phyloP scores from a whole-genome alignment of 2,113 vertebrate species.

The Cephalopholis sonnerati region DNA sequence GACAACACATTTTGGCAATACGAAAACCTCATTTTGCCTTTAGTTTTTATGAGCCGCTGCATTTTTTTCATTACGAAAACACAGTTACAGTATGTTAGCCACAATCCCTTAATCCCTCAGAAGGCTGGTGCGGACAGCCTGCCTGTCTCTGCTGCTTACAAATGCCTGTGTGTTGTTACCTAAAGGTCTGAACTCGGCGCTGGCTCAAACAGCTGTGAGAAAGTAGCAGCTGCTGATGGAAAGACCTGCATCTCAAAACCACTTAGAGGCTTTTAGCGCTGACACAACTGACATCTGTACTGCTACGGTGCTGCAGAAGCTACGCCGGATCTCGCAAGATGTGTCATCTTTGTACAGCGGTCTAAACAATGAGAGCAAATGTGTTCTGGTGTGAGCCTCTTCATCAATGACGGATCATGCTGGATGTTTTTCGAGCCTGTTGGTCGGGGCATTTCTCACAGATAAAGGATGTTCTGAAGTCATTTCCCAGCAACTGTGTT shows the following conservation, averaged over 20 bases:
- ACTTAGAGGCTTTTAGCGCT: constrained; percentile 59
- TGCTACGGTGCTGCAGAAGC: constrained; percentile 7
- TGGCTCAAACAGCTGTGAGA: constrained; percentile 32
- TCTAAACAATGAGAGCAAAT: neutral
- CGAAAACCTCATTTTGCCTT: neutral
- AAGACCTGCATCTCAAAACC: constrained; percentile 47
- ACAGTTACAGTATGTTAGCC: neutral
- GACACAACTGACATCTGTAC: constrained; percentile 48
- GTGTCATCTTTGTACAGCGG: neutral
- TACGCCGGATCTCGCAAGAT: neutral
- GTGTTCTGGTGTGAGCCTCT: constrained; percentile 11
- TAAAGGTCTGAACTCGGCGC: constrained; percentile 12
- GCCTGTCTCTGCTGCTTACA: neutral
- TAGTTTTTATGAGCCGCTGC: neutral
- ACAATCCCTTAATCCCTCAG: constrained; percentile 9
- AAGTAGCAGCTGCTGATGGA: constrained; percentile 47
- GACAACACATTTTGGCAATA: neutral
- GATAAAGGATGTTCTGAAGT: constrained; percentile 2
- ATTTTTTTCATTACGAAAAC: neutral
- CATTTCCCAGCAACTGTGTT: neutral
- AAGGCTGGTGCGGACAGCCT: neutral
- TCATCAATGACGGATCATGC: neutral
- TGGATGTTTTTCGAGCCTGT: neutral
- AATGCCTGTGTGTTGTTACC: constrained; percentile 12
- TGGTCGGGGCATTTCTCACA: neutral